Percentiles rank a stretch among this genome's conserved stretches.
These are phyloP conservation scores for Noctua pronuba DNA, from an alignment of 2,888 invertebrate species.

Conservation along the genomic window DNA sequence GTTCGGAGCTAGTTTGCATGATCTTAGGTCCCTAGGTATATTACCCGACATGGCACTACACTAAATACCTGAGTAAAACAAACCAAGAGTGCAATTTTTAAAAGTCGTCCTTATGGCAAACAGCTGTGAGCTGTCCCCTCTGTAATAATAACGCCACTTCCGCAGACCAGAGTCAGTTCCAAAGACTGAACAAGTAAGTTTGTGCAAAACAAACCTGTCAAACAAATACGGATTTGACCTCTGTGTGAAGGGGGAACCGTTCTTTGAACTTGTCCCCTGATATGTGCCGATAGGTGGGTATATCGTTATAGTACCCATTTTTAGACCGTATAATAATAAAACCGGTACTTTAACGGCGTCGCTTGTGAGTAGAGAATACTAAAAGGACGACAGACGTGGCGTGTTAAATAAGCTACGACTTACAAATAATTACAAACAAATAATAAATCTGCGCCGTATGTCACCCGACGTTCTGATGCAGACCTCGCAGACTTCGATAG, in stretches of 20 bases:
- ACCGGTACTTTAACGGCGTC: too few species aligned
- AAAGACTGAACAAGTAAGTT: not conserved
- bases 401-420: not conserved
- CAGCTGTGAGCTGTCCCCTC: not conserved
- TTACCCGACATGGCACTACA: too few species aligned
- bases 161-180: not conserved
- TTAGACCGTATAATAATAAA: not conserved
- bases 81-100: not conserved
- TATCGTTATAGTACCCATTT: not conserved
- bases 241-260: not conserved
- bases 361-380: not conserved
- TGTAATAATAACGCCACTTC: not conserved
- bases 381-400: not conserved
- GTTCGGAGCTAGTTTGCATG: not conserved
- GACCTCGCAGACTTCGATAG: not conserved
- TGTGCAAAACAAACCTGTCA: not conserved
- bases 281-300: too few species aligned
- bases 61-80: not conserved
- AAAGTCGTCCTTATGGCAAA: not conserved
- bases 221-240: constrained; percentile 4
- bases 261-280: not conserved
- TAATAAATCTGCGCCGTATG: not conserved
- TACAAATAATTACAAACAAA: too few species aligned
- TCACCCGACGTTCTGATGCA: not conserved
- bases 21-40: not conserved